These are phyloP conservation scores for Pyxicephalus adspersus DNA, from an alignment of 2,113 vertebrate species.

Conservation along the genomic window DNA sequence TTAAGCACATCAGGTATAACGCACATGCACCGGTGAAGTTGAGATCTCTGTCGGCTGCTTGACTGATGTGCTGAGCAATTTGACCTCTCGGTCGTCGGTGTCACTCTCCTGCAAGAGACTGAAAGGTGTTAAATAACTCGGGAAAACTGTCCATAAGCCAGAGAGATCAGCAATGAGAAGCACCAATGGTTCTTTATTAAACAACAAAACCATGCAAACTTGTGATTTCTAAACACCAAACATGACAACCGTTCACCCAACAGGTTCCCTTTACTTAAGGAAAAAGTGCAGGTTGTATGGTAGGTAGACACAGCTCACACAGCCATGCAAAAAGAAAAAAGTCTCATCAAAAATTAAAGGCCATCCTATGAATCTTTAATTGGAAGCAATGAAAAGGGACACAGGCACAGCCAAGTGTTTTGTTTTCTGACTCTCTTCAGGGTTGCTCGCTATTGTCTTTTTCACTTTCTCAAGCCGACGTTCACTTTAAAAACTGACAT, in stretches of 20 bases:
- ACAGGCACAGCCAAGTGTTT: constrained; percentile 72
- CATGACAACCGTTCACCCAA: constrained; percentile 62
- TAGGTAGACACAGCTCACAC: constrained; percentile 70
- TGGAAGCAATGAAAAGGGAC: constrained; percentile 78
- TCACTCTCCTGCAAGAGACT: background rate
- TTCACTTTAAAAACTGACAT: constrained; percentile 74
- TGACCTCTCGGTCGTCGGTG: constrained; percentile 29
- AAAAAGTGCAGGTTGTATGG: constrained; percentile 62
- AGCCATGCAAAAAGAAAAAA: constrained; percentile 71
- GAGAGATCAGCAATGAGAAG: background rate
- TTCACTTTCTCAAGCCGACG: constrained; percentile 72
- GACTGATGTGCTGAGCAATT: constrained; percentile 27
- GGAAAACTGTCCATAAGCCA: background rate
- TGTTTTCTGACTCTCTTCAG: constrained; percentile 72
- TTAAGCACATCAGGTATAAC: too few relatives aligned
- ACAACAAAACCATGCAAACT: background rate
- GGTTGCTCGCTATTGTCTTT: constrained; percentile 61
- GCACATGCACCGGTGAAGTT: background rate
- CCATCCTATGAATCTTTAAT: constrained; percentile 86
- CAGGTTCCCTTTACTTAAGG: constrained; percentile 71
- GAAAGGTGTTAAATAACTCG: background rate
- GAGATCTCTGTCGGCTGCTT: background rate
- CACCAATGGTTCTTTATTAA: background rate
- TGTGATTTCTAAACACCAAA: constrained; percentile 47
- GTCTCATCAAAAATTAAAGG: constrained; percentile 85